These are phyloP conservation scores for Psilanteris sp. DNA, from an alignment of 1,140 invertebrate genomes.

Conservation along the genomic window DNA sequence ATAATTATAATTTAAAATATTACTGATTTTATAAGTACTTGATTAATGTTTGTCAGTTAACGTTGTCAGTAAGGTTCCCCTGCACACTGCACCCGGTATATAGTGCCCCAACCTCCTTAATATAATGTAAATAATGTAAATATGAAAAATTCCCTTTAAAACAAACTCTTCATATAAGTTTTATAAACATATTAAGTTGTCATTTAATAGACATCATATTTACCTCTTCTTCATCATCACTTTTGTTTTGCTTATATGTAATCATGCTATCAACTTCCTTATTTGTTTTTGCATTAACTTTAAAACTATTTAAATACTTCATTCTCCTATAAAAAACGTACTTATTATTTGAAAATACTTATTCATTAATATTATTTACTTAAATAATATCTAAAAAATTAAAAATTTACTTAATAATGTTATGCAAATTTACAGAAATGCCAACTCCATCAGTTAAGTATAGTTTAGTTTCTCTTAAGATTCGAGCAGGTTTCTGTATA, in stretches of 20 bases:
- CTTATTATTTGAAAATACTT: too few species aligned
- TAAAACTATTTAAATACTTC: slow-evolving; percentile 15
- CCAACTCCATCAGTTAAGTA: slow-evolving; percentile 18
- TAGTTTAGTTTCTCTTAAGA: slow-evolving; percentile 23
- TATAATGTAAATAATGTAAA: too few species aligned
- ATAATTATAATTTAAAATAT: too few species aligned
- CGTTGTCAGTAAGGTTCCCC: too few species aligned
- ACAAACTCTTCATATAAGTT: background rate
- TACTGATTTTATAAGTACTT: too few species aligned
- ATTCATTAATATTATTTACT: background rate
- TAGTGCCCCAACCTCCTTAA: too few species aligned
- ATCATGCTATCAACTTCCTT: slow-evolving; percentile 25
- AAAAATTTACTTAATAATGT: slow-evolving; percentile 39
- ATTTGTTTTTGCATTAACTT: slow-evolving; percentile 38
- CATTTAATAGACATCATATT: too few species aligned
- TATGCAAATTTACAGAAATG: slow-evolving; percentile 24
- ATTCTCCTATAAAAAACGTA: slow-evolving; percentile 6
- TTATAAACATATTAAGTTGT: too few species aligned
- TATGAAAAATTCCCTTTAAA: background rate
- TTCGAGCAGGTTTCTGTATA: slow-evolving; percentile 34
- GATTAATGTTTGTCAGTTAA: too few species aligned
- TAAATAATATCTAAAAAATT: background rate
- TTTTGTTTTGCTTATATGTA: slow-evolving; percentile 5
- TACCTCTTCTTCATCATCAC: slow-evolving; percentile 23
- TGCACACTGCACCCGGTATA: too few species aligned